Evolutionary conservation across 2,113 vertebrate genomes (phyloP).

Genomic region (Maccullochella peelii): DNA sequence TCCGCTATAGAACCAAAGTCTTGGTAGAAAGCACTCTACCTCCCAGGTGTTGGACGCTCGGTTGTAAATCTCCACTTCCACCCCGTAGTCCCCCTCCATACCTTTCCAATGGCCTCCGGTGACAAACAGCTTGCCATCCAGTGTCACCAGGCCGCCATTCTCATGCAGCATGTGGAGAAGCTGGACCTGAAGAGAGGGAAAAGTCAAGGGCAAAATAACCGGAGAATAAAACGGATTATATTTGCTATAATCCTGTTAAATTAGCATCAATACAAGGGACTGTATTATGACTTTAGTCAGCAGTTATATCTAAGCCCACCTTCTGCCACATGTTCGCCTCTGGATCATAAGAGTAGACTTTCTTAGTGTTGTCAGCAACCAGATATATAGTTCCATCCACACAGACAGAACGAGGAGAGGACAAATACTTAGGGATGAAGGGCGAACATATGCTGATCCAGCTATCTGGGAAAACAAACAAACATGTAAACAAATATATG

Average conservation of each 20-base stretch:
- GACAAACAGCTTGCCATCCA: slow-evolving; percentile 87
- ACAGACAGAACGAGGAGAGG: slow-evolving; percentile 90
- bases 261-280: neutral
- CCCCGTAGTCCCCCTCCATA: slow-evolving; percentile 93
- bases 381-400: slow-evolving; percentile 91
- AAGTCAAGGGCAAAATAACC: neutral
- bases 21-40: slow-evolving; percentile 88
- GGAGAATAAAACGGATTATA: neutral
- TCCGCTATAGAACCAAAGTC: slow-evolving; percentile 94
- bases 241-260: neutral
- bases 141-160: slow-evolving; percentile 90
- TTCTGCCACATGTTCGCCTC: slow-evolving; percentile 97
- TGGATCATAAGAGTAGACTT: slow-evolving; percentile 91
- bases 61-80: slow-evolving; percentile 95
- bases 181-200: slow-evolving; percentile 86
- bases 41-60: slow-evolving; percentile 86
- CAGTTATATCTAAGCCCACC: slow-evolving; percentile 75
- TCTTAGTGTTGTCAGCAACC: slow-evolving; percentile 97
- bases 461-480: slow-evolving; percentile 81
- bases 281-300: neutral
- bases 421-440: slow-evolving; percentile 97
- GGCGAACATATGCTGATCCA: slow-evolving; percentile 93
- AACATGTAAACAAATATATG: neutral
- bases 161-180: slow-evolving; percentile 94
- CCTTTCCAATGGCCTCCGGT: slow-evolving; percentile 97